phyloP scores from a whole-genome alignment of 2,888 invertebrate species.

The Trisateles emortualis region DNA sequence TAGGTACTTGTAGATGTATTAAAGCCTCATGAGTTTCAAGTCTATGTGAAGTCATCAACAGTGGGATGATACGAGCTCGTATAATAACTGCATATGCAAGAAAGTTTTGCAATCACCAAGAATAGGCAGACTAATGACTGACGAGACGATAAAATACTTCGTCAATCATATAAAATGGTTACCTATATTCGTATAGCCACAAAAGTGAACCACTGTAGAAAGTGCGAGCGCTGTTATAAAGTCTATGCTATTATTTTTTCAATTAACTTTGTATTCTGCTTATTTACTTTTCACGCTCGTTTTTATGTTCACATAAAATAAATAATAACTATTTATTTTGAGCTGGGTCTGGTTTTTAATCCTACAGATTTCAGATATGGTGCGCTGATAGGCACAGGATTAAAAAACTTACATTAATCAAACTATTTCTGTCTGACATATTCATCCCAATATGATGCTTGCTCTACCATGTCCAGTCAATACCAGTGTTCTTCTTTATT shows the following conservation, averaged over 20 bases:
- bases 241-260: not conserved
- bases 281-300: not conserved
- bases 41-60: not conserved
- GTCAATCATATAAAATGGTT: not conserved
- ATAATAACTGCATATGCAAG: not conserved
- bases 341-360: not conserved
- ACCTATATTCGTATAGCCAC: not conserved
- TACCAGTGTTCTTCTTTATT: no score
- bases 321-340: not conserved
- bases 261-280: not conserved
- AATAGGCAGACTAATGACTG: not conserved
- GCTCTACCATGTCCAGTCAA: no score
- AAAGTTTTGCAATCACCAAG: not conserved
- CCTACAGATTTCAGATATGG: not conserved
- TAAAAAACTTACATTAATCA: not conserved
- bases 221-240: not conserved
- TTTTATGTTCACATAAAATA: not conserved
- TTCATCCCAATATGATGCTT: no score
- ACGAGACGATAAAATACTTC: not conserved
- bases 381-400: not conserved
- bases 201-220: not conserved
- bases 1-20: no score
- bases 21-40: not conserved
- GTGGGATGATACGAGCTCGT: not conserved
- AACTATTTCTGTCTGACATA: no score